phyloP scores from a whole-genome alignment of 2,113 vertebrate genomes.

The Pteropus alecto region DNA sequence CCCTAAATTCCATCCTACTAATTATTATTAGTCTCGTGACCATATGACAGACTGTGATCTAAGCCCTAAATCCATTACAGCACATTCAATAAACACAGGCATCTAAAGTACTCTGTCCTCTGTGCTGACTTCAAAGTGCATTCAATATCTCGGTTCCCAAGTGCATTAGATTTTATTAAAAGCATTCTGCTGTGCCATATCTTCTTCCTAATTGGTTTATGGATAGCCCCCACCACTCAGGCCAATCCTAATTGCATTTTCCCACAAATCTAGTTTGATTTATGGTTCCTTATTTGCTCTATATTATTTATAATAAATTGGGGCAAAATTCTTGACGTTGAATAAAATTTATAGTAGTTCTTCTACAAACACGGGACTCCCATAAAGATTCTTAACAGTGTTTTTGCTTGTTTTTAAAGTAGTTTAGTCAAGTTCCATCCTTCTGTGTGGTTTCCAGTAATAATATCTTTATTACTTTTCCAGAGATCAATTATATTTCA shows the following conservation, averaged over 20 bases:
- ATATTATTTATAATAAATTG: constrained; percentile 64
- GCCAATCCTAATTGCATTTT: constrained; percentile 67
- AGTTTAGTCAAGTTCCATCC: background rate
- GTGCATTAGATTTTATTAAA: constrained; percentile 73
- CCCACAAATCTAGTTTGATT: constrained; percentile 65
- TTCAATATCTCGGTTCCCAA: constrained; percentile 48
- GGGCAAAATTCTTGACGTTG: constrained; percentile 28
- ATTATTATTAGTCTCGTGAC: constrained; percentile 33
- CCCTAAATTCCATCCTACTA: constrained; percentile 3
- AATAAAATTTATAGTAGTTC: constrained; percentile 36
- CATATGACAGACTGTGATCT: constrained; percentile 7
- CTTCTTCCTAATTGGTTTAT: constrained; percentile 76
- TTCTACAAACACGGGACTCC: background rate
- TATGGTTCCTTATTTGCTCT: constrained; percentile 60
- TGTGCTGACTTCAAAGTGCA: constrained; percentile 31
- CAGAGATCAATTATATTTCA: background rate
- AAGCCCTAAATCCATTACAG: constrained; percentile 39
- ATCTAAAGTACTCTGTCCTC: constrained; percentile 48
- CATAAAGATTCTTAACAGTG: background rate
- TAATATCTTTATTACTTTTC: background rate
- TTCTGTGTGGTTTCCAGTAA: background rate
- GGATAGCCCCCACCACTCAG: constrained; percentile 44
- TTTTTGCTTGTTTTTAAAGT: constrained; percentile 24
- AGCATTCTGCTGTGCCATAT: constrained; percentile 63
- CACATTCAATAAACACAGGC: constrained; percentile 36